Evolutionary conservation across 2,113 vertebrate species (phyloP).

Genomic region (Microcebus jonahi): DNA sequence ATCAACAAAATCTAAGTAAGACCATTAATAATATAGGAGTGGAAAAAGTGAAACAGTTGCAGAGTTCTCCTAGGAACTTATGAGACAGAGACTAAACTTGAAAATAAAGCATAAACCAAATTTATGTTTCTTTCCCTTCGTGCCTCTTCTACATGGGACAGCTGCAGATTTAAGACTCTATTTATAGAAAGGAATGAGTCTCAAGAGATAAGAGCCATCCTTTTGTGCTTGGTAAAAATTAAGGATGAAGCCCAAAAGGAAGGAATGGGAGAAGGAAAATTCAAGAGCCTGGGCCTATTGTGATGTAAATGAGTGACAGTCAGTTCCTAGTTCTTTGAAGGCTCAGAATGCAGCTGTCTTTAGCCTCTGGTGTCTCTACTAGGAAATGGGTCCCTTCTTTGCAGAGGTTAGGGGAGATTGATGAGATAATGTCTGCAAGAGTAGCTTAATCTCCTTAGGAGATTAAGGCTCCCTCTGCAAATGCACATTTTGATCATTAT

Average conservation of each 20-base stretch:
- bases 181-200: neutral
- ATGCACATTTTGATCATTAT: constrained; percentile 54
- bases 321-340: neutral
- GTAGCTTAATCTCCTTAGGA: constrained; percentile 8
- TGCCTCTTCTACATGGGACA: neutral
- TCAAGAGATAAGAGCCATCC: neutral
- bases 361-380: neutral
- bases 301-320: neutral
- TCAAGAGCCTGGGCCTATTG: neutral
- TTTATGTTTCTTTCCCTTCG: neutral
- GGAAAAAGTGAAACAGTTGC: neutral
- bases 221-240: neutral
- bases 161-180: neutral
- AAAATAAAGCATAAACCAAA: constrained; percentile 8
- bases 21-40: neutral
- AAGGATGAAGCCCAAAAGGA: neutral
- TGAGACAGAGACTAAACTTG: neutral
- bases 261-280: neutral
- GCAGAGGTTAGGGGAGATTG: neutral
- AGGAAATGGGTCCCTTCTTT: neutral
- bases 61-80: neutral
- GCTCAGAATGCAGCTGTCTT: neutral
- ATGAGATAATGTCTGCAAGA: constrained; percentile 38
- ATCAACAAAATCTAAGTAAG: neutral
- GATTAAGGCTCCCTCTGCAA: constrained; percentile 20